Percentiles rank a stretch among this genome's conserved stretches.
These are phyloP conservation scores for Bufotes viridis DNA, from an alignment of 2,797 vertebrate species.

Conservation along the genomic window DNA sequence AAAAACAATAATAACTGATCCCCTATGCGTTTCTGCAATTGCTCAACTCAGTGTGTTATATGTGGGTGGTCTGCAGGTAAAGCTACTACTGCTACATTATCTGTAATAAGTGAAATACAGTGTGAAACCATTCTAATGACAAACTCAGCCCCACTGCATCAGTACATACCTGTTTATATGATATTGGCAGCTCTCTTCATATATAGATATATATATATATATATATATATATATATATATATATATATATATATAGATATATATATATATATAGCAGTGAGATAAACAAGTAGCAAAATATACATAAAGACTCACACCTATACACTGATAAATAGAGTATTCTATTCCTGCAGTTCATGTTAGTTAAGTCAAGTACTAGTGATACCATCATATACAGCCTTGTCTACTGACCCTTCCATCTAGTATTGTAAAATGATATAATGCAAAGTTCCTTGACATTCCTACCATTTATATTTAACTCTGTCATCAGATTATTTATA, in stretches of 20 bases:
- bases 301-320: neutral
- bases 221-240: neutral
- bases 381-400: neutral
- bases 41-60: neutral
- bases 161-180: neutral
- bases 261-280: no score
- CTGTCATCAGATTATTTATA: neutral
- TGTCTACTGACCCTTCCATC: neutral
- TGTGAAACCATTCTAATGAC: neutral
- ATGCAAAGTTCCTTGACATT: neutral
- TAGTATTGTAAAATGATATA: neutral
- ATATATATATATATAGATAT: no score
- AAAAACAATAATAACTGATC: no score
- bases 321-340: neutral
- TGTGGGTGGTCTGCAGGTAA: neutral
- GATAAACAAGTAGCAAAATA: neutral
- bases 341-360: neutral
- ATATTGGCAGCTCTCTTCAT: neutral
- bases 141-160: neutral
- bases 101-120: neutral
- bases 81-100: neutral
- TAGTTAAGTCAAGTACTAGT: neutral
- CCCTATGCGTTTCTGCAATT: neutral
- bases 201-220: no score
- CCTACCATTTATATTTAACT: neutral